Evolutionary conservation across 2,113 vertebrate genomes (phyloP).

Genomic region (Mastomys natalensis): DNA sequence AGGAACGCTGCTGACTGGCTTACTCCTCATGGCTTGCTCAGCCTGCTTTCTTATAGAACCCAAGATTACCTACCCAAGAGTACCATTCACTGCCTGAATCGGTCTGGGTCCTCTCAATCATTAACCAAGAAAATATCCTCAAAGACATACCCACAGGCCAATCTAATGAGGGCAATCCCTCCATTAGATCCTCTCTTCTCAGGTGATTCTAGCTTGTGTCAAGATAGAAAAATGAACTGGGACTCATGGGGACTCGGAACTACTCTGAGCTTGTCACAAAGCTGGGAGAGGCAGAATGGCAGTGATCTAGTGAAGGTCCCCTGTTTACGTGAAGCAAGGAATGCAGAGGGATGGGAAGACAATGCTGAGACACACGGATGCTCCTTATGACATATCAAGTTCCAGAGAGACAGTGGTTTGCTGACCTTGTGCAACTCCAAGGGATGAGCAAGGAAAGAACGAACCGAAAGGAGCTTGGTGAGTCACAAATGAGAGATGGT

Average conservation of each 20-base stretch:
- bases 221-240: background rate
- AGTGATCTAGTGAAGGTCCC: background rate
- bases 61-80: background rate
- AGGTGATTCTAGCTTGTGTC: background rate
- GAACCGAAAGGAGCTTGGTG: background rate
- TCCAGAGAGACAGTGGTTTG: background rate
- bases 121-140: background rate
- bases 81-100: background rate
- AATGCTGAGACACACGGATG: background rate
- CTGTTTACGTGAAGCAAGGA: background rate
- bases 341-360: background rate
- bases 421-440: background rate
- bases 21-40: background rate
- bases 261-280: background rate
- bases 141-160: background rate
- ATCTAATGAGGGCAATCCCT: background rate
- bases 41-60: background rate
- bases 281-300: background rate
- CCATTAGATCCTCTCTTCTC: background rate
- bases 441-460: background rate
- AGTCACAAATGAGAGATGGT: background rate
- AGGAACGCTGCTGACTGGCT: background rate
- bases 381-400: background rate
- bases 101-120: background rate
- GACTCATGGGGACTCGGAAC: background rate